phyloP scores from a whole-genome alignment of 2,113 vertebrate species.

The Spheniscus mendiculus region DNA sequence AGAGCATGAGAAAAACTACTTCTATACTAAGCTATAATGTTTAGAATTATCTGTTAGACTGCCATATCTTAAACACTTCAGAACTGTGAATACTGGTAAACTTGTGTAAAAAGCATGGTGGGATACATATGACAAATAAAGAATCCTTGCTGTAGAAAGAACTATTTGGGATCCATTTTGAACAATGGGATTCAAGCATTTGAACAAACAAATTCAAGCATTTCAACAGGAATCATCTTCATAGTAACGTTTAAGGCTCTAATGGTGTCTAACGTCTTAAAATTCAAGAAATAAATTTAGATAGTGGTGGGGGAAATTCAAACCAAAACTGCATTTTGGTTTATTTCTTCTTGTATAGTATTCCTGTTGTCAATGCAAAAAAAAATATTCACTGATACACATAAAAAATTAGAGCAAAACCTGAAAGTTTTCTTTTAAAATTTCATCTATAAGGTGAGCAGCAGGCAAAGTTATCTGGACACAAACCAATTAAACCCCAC shows the following conservation, averaged over 20 bases:
- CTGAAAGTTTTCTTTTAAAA: background rate
- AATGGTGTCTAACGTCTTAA: background rate
- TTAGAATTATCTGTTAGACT: background rate
- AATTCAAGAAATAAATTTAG: background rate
- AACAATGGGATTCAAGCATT: no score
- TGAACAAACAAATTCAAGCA: no score
- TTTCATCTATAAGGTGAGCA: background rate
- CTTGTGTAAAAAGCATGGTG: background rate
- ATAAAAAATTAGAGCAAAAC: background rate
- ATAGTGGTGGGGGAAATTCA: background rate
- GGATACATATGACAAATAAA: background rate
- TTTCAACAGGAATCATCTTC: background rate
- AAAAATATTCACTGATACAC: background rate
- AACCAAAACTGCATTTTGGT: background rate
- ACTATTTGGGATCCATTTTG: background rate
- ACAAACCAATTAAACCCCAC: background rate
- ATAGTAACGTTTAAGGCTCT: accelerated
- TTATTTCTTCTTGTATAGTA: background rate
- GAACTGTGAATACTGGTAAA: background rate
- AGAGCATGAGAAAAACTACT: background rate
- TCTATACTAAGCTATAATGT: background rate
- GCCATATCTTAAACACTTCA: background rate
- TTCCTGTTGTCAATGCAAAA: background rate
- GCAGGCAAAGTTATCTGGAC: background rate
- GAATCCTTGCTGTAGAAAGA: background rate